phyloP scores from a whole-genome alignment of 2,797 vertebrate genomes.

The Amblyopsis hoosieri region DNA sequence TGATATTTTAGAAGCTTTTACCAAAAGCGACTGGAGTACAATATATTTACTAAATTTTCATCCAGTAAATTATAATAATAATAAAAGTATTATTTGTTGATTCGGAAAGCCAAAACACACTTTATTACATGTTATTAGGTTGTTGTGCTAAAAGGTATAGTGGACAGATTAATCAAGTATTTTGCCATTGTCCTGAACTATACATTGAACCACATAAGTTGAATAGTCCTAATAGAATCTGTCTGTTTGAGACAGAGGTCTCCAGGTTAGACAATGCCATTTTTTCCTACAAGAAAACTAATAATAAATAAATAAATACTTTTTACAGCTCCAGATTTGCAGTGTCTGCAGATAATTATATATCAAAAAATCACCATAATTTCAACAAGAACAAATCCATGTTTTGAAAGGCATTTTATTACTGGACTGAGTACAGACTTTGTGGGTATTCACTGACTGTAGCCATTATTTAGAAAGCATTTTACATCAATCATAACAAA shows the following conservation, averaged over 20 bases:
- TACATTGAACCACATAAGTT: no score
- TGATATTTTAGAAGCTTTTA: no score
- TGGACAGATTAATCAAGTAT: no score
- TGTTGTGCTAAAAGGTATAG: no score
- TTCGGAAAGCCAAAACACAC: no score
- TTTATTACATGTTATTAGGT: no score
- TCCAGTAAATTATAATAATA: no score
- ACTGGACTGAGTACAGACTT: conserved; percentile 67
- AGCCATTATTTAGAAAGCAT: conserved; percentile 73
- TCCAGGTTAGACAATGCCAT: conserved; percentile 2
- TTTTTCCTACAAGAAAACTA: conserved; percentile 1
- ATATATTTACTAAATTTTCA: no score
- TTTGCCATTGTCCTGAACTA: no score
- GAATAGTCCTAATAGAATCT: no score
- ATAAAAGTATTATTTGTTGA: no score
- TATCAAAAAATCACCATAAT: conserved; percentile 13
- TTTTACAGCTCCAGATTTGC: background rate
- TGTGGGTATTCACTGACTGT: conserved; percentile 59
- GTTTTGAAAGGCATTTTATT: conserved; percentile 71
- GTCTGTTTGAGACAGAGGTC: background rate
- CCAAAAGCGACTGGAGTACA: no score
- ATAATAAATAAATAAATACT: background rate
- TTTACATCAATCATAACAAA: conserved; percentile 68
- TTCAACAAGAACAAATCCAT: background rate
- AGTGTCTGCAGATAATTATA: background rate